Percentiles rank a stretch among this genome's conserved stretches.
Evolutionary conservation across 2,888 invertebrate genomes (phyloP).

Genomic region (Polyommatus iphigenia): DNA sequence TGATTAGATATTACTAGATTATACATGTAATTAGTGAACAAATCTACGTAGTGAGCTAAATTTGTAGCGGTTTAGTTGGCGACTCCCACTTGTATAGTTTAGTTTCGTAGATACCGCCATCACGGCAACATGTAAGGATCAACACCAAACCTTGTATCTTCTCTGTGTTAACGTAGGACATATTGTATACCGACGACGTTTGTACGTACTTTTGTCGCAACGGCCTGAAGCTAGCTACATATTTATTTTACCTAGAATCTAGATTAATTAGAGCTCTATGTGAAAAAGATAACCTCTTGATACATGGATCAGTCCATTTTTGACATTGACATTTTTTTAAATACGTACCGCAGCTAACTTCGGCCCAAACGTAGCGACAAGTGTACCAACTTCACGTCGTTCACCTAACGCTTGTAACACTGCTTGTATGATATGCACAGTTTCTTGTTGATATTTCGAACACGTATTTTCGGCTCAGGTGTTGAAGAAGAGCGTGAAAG

Average conservation of each 20-base stretch:
- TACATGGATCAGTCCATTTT: not conserved
- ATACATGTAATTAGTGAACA: conserved; percentile 28
- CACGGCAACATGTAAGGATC: conserved; percentile 67
- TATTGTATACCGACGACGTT: conserved; percentile 47
- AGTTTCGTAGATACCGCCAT: conserved; percentile 68
- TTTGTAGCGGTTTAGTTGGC: conserved; percentile 45
- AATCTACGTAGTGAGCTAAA: conserved; percentile 33
- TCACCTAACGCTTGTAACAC: conserved; percentile 46
- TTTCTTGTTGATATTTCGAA: conserved; percentile 67
- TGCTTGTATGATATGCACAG: conserved; percentile 67
- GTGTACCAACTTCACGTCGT: conserved; percentile 23
- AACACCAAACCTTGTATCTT: conserved; percentile 60
- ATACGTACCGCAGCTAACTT: conserved; percentile 3
- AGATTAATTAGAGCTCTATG: not conserved
- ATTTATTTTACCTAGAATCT: not conserved
- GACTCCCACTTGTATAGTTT: conserved; percentile 45
- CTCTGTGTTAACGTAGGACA: conserved; percentile 7
- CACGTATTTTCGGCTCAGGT: conserved; percentile 67
- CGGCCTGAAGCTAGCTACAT: not conserved
- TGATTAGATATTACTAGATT: conserved; percentile 67
- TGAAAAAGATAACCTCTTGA: not conserved
- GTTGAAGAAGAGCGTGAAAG: conserved; percentile 53
- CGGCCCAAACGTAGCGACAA: not conserved
- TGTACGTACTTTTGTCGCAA: conserved; percentile 42
- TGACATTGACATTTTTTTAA: not conserved